Percentiles rank a stretch among this genome's conserved stretches.
These are phyloP conservation scores for Stenopsyche tienmushanensis DNA, from an alignment of 1,140 invertebrate species.

Conservation along the genomic window DNA sequence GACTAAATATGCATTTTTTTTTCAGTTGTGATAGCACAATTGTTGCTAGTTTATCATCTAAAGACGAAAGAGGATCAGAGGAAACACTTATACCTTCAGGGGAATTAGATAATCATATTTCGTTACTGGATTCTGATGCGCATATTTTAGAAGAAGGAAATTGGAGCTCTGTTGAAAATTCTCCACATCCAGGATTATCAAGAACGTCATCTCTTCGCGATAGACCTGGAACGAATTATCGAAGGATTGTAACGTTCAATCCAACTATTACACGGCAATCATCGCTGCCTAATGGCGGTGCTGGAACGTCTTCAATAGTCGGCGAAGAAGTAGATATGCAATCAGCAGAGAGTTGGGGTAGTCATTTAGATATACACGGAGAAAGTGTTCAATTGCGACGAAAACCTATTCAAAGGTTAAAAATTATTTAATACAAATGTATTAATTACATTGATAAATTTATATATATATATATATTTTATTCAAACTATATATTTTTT, in stretches of 20 bases:
- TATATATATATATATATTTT: not conserved
- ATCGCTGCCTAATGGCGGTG: slow-evolving; percentile 67
- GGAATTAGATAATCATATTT: slow-evolving; percentile 45
- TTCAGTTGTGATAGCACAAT: slow-evolving; percentile 39
- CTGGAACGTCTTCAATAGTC: slow-evolving; percentile 3
- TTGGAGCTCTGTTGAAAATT: slow-evolving; percentile 55
- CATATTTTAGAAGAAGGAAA: slow-evolving; percentile 52
- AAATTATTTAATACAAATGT: slow-evolving; percentile 13
- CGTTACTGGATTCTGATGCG: slow-evolving; percentile 38
- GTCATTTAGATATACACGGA: slow-evolving; percentile 63
- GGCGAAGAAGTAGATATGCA: slow-evolving; percentile 64
- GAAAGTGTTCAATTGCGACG: slow-evolving; percentile 65
- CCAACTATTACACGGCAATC: slow-evolving; percentile 60
- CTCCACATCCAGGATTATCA: slow-evolving; percentile 64
- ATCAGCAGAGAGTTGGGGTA: slow-evolving; percentile 63
- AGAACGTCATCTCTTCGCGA: slow-evolving; percentile 73
- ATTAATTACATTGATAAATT: slow-evolving; percentile 2
- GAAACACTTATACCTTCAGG: slow-evolving; percentile 50
- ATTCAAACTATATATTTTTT: not conserved
- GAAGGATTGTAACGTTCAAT: slow-evolving; percentile 38
- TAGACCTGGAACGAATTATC: slow-evolving; percentile 44
- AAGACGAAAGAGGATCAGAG: slow-evolving; percentile 46
- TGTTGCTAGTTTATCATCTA: slow-evolving; percentile 41
- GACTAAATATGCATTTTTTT: not conserved
- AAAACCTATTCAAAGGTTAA: slow-evolving; percentile 51